A percentile compares a stretch with the other conserved stretches of the same genome.
Evolutionary conservation across 2,797 vertebrate genomes (phyloP).

Genomic region (Toxotes lorentzi): DNA sequence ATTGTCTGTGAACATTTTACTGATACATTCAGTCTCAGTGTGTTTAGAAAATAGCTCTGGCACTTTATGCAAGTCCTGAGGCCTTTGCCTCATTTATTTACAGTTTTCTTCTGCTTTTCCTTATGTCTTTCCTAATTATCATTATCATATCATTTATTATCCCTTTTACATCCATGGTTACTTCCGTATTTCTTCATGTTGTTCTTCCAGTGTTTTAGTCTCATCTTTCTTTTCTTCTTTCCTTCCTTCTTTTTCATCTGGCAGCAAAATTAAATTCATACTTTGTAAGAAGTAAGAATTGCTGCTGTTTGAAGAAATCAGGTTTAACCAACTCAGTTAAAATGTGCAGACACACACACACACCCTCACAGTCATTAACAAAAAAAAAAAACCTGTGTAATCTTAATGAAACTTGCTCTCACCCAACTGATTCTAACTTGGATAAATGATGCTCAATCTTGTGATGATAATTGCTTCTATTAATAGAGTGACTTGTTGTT

Average conservation of each 20-base stretch:
- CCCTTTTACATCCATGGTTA: not conserved
- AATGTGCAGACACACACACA: not conserved
- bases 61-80: not conserved
- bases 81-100: not conserved
- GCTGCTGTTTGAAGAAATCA: not conserved
- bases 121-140: not conserved
- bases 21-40: too few relatives aligned
- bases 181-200: not conserved
- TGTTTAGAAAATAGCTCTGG: not conserved
- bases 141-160: not conserved
- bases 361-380: not conserved
- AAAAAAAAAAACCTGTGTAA: slow-evolving; percentile 1
- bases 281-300: not conserved
- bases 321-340: not conserved
- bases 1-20: too few relatives aligned
- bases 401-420: slow-evolving; percentile 32
- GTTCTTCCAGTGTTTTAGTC: not conserved
- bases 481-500: slow-evolving; percentile 71
- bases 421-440: slow-evolving; percentile 39
- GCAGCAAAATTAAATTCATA: not conserved
- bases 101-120: too few relatives aligned
- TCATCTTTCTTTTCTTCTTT: not conserved
- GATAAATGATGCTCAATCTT: slow-evolving; percentile 51
- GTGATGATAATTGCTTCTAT: slow-evolving; percentile 70
- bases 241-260: not conserved